These are phyloP conservation scores for Archocentrus centrarchus DNA, from an alignment of 2,113 vertebrate species.

Conservation along the genomic window DNA sequence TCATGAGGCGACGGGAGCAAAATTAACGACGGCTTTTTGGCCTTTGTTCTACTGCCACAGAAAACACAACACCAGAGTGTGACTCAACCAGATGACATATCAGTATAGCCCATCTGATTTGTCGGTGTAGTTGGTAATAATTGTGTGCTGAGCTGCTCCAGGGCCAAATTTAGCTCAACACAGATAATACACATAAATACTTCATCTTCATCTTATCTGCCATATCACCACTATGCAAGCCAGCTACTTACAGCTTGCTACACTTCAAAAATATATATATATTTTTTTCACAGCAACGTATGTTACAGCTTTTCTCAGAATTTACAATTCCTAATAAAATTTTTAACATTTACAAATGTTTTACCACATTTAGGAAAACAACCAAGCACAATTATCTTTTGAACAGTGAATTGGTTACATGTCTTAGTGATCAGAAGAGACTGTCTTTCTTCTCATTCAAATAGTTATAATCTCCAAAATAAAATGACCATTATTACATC, in stretches of 20 bases:
- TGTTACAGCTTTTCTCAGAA: not conserved
- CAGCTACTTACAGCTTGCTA: not conserved
- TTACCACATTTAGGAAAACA: not conserved
- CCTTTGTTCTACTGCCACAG: slow-evolving; percentile 60
- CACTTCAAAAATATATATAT: too few species aligned
- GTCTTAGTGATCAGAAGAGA: not conserved
- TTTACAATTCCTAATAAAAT: not conserved
- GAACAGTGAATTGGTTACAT: not conserved
- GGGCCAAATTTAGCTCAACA: slow-evolving; percentile 14
- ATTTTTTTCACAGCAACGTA: not conserved
- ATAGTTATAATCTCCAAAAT: not conserved
- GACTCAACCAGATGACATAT: slow-evolving; percentile 46
- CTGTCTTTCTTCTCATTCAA: not conserved
- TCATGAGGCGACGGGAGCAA: not conserved
- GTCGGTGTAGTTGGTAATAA: slow-evolving; percentile 36
- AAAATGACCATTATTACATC: too few species aligned
- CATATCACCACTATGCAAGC: not conserved
- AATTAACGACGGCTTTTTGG: not conserved
- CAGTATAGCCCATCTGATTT: slow-evolving; percentile 35
- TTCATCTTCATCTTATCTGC: slow-evolving; percentile 9
- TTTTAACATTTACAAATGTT: not conserved
- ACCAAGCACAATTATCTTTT: not conserved
- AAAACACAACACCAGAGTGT: slow-evolving; percentile 17
- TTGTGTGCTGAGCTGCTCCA: slow-evolving; percentile 40
- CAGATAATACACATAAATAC: not conserved